Percentiles rank a stretch among this genome's conserved stretches.
phyloP scores from a whole-genome alignment of 2,888 invertebrate genomes.

The Buathra laborator region DNA sequence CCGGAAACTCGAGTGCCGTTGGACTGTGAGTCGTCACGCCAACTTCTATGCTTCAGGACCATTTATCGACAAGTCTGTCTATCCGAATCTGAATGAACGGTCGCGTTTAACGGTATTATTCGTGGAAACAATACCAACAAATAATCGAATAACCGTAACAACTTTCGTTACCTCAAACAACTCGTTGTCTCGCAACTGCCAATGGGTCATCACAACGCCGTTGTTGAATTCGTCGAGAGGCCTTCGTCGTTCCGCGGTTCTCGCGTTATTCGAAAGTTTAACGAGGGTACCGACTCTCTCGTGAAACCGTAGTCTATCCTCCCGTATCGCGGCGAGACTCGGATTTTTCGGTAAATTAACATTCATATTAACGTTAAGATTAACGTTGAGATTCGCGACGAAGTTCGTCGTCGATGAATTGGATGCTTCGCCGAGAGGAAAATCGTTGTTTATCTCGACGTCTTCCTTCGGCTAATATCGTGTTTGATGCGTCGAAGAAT shows the following conservation, averaged over 20 bases:
- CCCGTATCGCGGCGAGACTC: slow-evolving; percentile 80
- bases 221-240: slow-evolving; percentile 98
- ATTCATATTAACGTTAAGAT: slow-evolving; percentile 83
- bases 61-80: slow-evolving; percentile 96
- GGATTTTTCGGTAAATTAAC: slow-evolving; percentile 83
- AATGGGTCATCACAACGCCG: slow-evolving; percentile 97
- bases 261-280: slow-evolving; percentile 92
- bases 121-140: neutral
- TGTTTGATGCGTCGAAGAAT: too few relatives aligned
- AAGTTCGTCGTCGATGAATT: slow-evolving; percentile 83
- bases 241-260: slow-evolving; percentile 94
- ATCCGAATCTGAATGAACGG: slow-evolving; percentile 90
- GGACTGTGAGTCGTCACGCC: slow-evolving; percentile 98
- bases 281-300: slow-evolving; percentile 95
- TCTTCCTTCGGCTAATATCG: slow-evolving; percentile 72
- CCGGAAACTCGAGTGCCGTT: slow-evolving; percentile 94
- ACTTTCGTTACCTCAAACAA: slow-evolving; percentile 90
- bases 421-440: slow-evolving; percentile 77
- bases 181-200: slow-evolving; percentile 94
- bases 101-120: slow-evolving; percentile 10
- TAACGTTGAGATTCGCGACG: slow-evolving; percentile 84
- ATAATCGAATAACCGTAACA: neutral
- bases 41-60: slow-evolving; percentile 97
- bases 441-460: slow-evolving; percentile 82
- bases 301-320: slow-evolving; percentile 93